These are phyloP conservation scores for Sturnira hondurensis DNA, from an alignment of 2,113 vertebrate species.

Conservation along the genomic window DNA sequence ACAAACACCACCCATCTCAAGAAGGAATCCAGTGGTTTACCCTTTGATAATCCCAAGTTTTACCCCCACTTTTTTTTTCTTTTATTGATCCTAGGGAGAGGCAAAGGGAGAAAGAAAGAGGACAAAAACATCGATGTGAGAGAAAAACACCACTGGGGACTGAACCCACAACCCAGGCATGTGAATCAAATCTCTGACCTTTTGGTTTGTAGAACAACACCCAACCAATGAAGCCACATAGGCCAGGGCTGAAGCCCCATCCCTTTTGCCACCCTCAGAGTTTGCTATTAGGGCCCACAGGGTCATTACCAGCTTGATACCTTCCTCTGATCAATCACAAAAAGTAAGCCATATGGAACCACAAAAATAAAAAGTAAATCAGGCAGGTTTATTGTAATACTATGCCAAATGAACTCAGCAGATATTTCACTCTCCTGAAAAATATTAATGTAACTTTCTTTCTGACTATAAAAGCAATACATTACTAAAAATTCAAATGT, in stretches of 20 bases:
- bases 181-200: too few species aligned
- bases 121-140: too few species aligned
- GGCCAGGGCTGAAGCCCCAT: too few species aligned
- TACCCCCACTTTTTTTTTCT: too few species aligned
- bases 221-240: too few species aligned
- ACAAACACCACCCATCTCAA: background rate
- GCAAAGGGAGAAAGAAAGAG: too few species aligned
- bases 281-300: background rate
- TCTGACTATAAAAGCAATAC: background rate
- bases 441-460: background rate
- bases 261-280: background rate
- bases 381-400: background rate
- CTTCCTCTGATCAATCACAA: background rate
- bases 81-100: too few species aligned
- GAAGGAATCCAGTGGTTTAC: background rate
- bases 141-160: too few species aligned
- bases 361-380: conserved; percentile 12
- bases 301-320: background rate
- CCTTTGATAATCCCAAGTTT: background rate
- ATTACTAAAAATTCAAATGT: conserved; percentile 34
- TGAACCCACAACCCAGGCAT: too few species aligned
- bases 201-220: too few species aligned
- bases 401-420: background rate
- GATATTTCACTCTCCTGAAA: conserved; percentile 30
- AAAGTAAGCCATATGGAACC: background rate